Evolutionary conservation across 2,797 vertebrate species (phyloP), one percentile per base, ranked within the genome.

Genomic region (Rhinella marina): DNA sequence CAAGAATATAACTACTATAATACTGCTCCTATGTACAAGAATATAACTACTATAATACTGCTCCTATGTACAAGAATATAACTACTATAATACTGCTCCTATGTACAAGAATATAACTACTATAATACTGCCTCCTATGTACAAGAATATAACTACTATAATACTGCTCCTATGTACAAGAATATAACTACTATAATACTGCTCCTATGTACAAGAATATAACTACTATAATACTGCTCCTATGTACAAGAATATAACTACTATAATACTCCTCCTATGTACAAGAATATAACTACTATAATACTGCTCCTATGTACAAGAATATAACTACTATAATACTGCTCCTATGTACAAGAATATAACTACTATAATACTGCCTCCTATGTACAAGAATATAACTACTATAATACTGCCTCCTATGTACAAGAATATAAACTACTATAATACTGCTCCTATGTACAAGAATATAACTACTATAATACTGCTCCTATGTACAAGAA

Each of bases 1-100:
- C 70, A 73, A 73, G 70, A 73, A 73, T 73, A 73, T 73, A 73
- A 73, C 70, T 73, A 73, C 70, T 73, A 73, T 73, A 73, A 73
- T 73, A 73, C 70, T 73, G 29, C 32, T 12, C 32, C 70, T 73
- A 41, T 48, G 19, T 73, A 73, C 70, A 73, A 48, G 70, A 73
- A 73, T 73, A 73, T 73, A 73, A 73, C 70, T 73, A 73, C 70
- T 73, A 73, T 73, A 73, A 73, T 73, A 48, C 70, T 73, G 29
- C 70, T 23, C 32, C 70, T 73, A 73, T 48, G 17, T 73, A 73
- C 70, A 73, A 73, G 70, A 73, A 73, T 73, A 48, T 73, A 73
- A 73, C 70, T 73, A 73, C 29, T 73, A 73, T 73, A 73, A 73
- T 73, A 70, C 66, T 70, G 27, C 66, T 11, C 66, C 66, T 70